These are phyloP conservation scores for Drosophila parthenogenetica DNA, from an alignment of 2,888 invertebrate species.

Conservation along the genomic window DNA sequence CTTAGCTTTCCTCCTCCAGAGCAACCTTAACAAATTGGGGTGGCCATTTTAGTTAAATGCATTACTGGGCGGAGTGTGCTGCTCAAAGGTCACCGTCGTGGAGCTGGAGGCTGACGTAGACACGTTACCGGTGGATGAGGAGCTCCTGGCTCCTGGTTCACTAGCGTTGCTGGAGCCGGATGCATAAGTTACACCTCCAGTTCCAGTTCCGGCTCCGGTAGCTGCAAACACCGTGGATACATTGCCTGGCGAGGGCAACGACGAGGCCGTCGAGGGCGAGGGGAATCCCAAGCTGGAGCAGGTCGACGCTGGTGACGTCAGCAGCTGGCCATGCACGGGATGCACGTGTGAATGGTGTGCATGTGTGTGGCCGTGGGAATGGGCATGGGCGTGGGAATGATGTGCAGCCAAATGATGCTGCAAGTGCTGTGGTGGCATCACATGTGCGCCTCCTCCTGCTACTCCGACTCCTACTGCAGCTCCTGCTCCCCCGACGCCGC, in stretches of 20 bases:
- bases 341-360: slow-evolving; percentile 53
- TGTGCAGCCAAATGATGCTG: slow-evolving; percentile 59
- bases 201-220: slow-evolving; percentile 4
- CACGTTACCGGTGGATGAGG: slow-evolving; percentile 18
- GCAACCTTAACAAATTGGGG: slow-evolving; percentile 72
- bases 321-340: slow-evolving; percentile 11
- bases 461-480: slow-evolving; percentile 40
- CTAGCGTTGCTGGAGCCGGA: slow-evolving; percentile 16
- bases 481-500: slow-evolving; percentile 54
- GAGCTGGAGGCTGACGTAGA: neutral
- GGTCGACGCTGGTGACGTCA: slow-evolving; percentile 76
- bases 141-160: slow-evolving; percentile 38
- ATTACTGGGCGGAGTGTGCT: slow-evolving; percentile 78
- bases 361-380: slow-evolving; percentile 55
- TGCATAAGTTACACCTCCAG: slow-evolving; percentile 10
- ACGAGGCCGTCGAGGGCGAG: slow-evolving; percentile 74
- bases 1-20: slow-evolving; percentile 11
- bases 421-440: slow-evolving; percentile 48
- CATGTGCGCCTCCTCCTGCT: slow-evolving; percentile 48
- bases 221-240: slow-evolving; percentile 48
- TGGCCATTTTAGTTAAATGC: slow-evolving; percentile 82
- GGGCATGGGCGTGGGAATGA: slow-evolving; percentile 54
- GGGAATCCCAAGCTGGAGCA: slow-evolving; percentile 73
- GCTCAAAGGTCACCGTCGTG: slow-evolving; percentile 77
- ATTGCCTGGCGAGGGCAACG: slow-evolving; percentile 79